Conservation (phyloP, 2,888 invertebrate species). For the Eilema griseolum region DNA sequence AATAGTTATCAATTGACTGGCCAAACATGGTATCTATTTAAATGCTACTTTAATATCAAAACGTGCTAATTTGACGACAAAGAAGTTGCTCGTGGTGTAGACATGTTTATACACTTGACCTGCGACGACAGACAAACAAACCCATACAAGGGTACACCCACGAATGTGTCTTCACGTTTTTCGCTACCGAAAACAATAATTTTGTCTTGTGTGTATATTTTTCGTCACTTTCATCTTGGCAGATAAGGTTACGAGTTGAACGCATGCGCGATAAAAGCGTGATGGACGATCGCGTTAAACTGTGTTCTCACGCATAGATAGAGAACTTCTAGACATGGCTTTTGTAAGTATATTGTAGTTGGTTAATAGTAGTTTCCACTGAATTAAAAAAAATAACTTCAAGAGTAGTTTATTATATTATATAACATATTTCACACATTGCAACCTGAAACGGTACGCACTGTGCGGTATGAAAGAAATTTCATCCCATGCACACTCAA, state of each 20-base stretch:
- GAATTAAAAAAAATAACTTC: too few relatives aligned
- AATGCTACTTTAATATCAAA: neutral
- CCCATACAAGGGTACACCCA: conserved; percentile 26
- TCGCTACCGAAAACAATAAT: conserved; percentile 71
- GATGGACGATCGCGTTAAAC: conserved; percentile 80
- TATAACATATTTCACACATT: too few relatives aligned
- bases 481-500: too few relatives aligned
- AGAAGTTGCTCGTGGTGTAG: neutral
- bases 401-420: too few relatives aligned
- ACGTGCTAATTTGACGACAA: neutral
- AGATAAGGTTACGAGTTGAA: conserved; percentile 75
- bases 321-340: conserved; percentile 37
- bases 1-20: too few relatives aligned
- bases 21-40: neutral
- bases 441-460: too few relatives aligned
- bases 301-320: conserved; percentile 65
- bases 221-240: conserved; percentile 74
- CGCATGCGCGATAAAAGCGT: conserved; percentile 79
- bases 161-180: conserved; percentile 49
- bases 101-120: conserved; percentile 4
- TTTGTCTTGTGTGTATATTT: conserved; percentile 60
- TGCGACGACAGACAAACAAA: conserved; percentile 21
- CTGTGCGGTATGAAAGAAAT: too few relatives aligned
- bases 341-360: neutral
- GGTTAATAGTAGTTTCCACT: neutral